A percentile compares a stretch with the other conserved stretches of the same genome.
phyloP scores from a whole-genome alignment of 2,797 vertebrate species.

The Numenius phaeopus region DNA sequence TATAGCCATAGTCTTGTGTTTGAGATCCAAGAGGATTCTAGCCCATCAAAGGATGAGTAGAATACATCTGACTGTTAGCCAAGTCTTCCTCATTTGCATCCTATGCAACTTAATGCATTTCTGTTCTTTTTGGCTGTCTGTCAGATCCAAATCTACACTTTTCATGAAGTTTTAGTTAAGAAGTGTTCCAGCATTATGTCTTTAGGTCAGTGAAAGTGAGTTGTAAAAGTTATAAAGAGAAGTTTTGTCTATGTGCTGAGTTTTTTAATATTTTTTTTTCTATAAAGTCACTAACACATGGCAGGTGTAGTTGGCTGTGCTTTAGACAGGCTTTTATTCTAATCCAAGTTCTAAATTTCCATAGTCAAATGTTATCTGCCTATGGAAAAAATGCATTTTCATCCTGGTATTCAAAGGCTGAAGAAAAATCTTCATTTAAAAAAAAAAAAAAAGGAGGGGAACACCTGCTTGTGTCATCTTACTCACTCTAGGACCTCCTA shows the following conservation, averaged over 20 bases:
- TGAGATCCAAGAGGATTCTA: not conserved
- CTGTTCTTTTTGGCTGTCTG: not conserved
- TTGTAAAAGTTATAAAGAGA: not conserved
- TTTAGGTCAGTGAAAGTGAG: not conserved
- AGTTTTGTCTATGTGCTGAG: not conserved
- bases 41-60: not conserved
- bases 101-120: not conserved
- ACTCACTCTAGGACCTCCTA: not conserved
- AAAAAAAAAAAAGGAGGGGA: rapidly evolving
- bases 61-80: not conserved
- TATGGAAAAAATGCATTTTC: not conserved
- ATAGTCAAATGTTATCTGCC: not conserved
- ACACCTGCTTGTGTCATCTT: not conserved
- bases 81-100: not conserved
- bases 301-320: not conserved
- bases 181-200: not conserved
- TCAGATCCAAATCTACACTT: not conserved
- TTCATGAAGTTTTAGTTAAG: not conserved
- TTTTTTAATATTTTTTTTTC: not conserved
- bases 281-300: not conserved
- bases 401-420: not conserved
- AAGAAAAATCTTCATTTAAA: not conserved
- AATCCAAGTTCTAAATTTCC: not conserved
- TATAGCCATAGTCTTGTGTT: not conserved
- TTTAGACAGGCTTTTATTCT: not conserved